Conservation (phyloP, 30 jellyfish, hydroid and myxozoan genomes). For the Cassiopea andromeda region DNA sequence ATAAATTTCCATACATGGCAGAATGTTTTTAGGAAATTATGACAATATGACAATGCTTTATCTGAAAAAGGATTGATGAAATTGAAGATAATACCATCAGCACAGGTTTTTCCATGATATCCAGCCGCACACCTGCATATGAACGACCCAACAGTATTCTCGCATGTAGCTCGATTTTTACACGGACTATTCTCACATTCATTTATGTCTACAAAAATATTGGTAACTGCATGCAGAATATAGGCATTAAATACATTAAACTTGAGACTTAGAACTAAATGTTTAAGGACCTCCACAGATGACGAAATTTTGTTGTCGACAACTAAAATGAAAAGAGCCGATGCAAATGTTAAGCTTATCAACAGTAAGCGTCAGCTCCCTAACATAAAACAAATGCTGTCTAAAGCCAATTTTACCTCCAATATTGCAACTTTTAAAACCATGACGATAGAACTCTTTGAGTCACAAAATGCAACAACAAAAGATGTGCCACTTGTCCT, state of each 20-base stretch:
- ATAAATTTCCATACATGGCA: not conserved
- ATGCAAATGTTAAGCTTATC: no score
- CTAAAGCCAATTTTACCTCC: no score
- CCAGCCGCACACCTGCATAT: conserved; percentile 1
- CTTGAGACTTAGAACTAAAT: not conserved
- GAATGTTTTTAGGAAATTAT: not conserved
- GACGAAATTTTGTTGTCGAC: no score
- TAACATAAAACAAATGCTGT: no score
- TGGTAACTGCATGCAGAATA: not conserved
- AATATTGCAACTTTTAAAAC: no score
- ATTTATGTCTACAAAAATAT: conserved; percentile 1
- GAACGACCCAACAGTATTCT: not conserved
- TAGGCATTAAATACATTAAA: not conserved
- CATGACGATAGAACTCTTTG: no score
- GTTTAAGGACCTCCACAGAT: no score
- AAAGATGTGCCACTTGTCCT: no score
- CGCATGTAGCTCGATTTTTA: not conserved
- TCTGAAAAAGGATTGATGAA: not conserved
- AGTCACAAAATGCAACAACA: no score
- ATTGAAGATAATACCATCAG: not conserved
- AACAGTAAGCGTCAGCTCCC: no score
- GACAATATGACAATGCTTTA: no score
- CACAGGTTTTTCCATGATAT: not conserved
- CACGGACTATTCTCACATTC: conserved; percentile 6
- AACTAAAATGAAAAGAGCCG: no score